Percentiles rank a stretch among this genome's conserved stretches.
These are phyloP conservation scores for Polydrusus cervinus DNA, from an alignment of 2,888 invertebrate species.

Conservation along the genomic window DNA sequence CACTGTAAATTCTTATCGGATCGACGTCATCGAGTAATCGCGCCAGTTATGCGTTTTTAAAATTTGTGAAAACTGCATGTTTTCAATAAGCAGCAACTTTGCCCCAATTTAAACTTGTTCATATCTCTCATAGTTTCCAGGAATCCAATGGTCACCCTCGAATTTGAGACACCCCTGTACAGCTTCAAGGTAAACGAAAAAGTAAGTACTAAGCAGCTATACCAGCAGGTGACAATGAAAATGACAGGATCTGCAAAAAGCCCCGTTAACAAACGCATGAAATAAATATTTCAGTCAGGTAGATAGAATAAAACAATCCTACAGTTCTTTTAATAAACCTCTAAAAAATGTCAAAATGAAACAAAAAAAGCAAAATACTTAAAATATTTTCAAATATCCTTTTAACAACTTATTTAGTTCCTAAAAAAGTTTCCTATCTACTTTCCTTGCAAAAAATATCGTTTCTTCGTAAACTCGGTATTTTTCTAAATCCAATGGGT, in stretches of 20 bases:
- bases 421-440: slow-evolving; percentile 31
- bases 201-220: too few relatives aligned
- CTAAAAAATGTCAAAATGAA: slow-evolving; percentile 19
- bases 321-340: slow-evolving; percentile 14
- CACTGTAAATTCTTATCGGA: too few relatives aligned
- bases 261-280: slow-evolving; percentile 14
- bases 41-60: too few relatives aligned
- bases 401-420: slow-evolving; percentile 25
- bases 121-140: too few relatives aligned
- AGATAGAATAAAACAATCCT: slow-evolving; percentile 40
- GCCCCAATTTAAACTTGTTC: too few relatives aligned
- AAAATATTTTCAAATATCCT: slow-evolving; percentile 36
- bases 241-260: slow-evolving; percentile 21
- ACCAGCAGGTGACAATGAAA: too few relatives aligned
- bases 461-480: background rate
- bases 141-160: too few relatives aligned
- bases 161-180: too few relatives aligned
- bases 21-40: too few relatives aligned
- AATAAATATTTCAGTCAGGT: slow-evolving; percentile 47
- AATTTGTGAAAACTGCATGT: too few relatives aligned
- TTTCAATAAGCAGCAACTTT: too few relatives aligned
- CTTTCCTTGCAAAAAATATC: slow-evolving; percentile 31
- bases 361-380: slow-evolving; percentile 23
- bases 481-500: background rate
- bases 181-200: too few relatives aligned